These are phyloP conservation scores for Euphydryas editha DNA, from an alignment of 2,888 invertebrate species.

Conservation along the genomic window DNA sequence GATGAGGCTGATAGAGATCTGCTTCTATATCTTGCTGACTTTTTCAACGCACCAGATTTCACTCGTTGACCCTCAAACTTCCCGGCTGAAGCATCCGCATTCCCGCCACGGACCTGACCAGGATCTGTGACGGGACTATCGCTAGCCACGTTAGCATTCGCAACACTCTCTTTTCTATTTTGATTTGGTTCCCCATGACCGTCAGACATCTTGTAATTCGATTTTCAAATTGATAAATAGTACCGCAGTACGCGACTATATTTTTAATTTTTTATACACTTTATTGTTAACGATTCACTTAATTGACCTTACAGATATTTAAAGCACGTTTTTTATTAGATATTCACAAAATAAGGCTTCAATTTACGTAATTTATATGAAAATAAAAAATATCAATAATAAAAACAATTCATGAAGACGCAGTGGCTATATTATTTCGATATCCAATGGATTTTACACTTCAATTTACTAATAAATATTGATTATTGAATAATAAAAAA, in stretches of 20 bases:
- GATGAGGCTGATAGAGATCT: constrained; percentile 96
- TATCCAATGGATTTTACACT: constrained; percentile 28
- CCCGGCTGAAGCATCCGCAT: constrained; percentile 65
- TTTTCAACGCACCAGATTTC: constrained; percentile 91
- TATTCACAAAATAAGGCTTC: constrained; percentile 27
- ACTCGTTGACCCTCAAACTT: constrained; percentile 76
- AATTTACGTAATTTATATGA: constrained; percentile 21
- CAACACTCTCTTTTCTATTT: constrained; percentile 71
- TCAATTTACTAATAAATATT: constrained; percentile 18
- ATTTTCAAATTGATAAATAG: constrained; percentile 17
- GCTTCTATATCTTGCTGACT: constrained; percentile 93
- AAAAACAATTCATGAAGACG: constrained; percentile 60
- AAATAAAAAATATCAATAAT: constrained; percentile 61
- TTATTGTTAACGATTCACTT: constrained; percentile 15
- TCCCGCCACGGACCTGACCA: constrained; percentile 83
- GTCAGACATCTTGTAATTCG: constrained; percentile 64
- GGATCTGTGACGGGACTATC: constrained; percentile 91
- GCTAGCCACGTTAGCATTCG: constrained; percentile 81
- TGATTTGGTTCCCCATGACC: constrained; percentile 68
- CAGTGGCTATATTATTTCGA: constrained; percentile 48
- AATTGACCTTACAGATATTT: constrained; percentile 21
- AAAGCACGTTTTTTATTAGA: constrained; percentile 17
- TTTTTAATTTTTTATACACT: constrained; percentile 15
- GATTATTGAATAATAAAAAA: constrained; percentile 31
- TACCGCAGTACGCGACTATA: constrained; percentile 11